Percentiles rank a stretch among this genome's conserved stretches.
phyloP scores from a whole-genome alignment of 2,888 invertebrate species.

The Drosophila ochracea region DNA sequence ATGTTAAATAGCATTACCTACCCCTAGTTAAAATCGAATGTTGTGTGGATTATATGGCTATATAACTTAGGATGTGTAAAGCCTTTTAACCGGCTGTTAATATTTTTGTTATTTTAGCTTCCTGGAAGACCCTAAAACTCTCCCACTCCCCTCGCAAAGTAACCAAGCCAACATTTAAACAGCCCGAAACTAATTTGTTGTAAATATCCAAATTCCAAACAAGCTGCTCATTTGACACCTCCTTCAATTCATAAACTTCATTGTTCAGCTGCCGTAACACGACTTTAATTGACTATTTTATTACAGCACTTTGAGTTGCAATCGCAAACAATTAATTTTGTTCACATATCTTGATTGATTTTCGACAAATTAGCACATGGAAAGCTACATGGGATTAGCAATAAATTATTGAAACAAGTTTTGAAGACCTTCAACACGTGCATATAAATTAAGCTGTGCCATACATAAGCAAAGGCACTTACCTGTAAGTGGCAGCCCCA shows the following conservation, averaged over 20 bases:
- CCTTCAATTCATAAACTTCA: neutral
- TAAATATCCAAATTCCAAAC: neutral
- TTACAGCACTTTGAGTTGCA: neutral
- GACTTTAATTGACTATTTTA: neutral
- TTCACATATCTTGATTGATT: neutral
- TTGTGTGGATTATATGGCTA: neutral
- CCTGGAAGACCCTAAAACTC: neutral
- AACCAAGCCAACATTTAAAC: neutral
- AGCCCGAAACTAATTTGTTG: neutral
- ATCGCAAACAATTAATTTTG: neutral
- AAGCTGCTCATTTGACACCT: neutral
- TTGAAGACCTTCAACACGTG: slow-evolving; percentile 5
- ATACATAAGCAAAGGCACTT: neutral
- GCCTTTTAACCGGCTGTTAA: neutral
- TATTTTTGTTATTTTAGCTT: neutral
- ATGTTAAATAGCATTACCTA: neutral
- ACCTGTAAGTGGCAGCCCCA: slow-evolving; percentile 7
- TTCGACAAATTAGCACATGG: neutral
- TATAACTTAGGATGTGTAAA: neutral
- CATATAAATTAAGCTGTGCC: slow-evolving; percentile 7
- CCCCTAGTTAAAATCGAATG: slow-evolving; percentile 7
- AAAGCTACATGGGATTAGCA: slow-evolving; percentile 1
- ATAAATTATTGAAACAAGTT: slow-evolving; percentile 15
- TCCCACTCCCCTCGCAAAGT: neutral
- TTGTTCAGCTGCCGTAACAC: neutral